Evolutionary conservation across 1,140 invertebrate species (phyloP), one percentile per base, ranked within the genome.

Genomic region (Rhopalosiphum padi): DNA sequence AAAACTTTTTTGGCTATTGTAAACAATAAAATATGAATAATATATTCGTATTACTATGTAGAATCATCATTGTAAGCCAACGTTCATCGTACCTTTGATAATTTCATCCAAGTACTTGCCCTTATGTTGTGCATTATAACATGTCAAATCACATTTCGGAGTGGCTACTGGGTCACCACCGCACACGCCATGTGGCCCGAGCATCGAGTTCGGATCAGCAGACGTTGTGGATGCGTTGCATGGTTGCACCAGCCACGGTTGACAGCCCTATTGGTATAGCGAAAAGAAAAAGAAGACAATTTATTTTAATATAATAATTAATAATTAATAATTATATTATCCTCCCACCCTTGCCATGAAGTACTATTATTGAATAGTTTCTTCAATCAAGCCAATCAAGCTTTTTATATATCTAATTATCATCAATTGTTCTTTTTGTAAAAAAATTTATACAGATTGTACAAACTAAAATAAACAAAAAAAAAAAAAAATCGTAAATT

Each of bases 111-210:
- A 43, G 46, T 90, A 94, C 22, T 43, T 51, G 6, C 68, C 88
- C 21, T 85, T 30, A 37, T 94, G 90, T n/a, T 60, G 51, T 23
- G 55, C 1, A 41, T 94, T 94, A 25, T 94, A 94, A 18, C 93
- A 94, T 46, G 37, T 89, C 30, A 94, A 21, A 83, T 90, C 82
- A 30, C 93, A 94, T 90, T 82, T 90, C 0, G 93, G 87, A 90
- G 88, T 82, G 8, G 1, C 48, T 18, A 11, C 3, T 1, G 5
- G 21, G 30, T 23, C 18, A 43, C n/a, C 23, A 7, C 15, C 68
- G 21, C 90, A 92, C 9, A 48, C 21, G 25, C 60, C 43, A 15
- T 25, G 77, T 22, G 90, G 60, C 3, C 90, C 90, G 30, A 92
- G 43, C 35, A 92, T 8, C 1, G 41, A 83, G 25, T n/a, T n/a